Base-by-base conservation (phyloP, 2,888 invertebrate species). In the Ptycholaimellus sp. region DNA sequence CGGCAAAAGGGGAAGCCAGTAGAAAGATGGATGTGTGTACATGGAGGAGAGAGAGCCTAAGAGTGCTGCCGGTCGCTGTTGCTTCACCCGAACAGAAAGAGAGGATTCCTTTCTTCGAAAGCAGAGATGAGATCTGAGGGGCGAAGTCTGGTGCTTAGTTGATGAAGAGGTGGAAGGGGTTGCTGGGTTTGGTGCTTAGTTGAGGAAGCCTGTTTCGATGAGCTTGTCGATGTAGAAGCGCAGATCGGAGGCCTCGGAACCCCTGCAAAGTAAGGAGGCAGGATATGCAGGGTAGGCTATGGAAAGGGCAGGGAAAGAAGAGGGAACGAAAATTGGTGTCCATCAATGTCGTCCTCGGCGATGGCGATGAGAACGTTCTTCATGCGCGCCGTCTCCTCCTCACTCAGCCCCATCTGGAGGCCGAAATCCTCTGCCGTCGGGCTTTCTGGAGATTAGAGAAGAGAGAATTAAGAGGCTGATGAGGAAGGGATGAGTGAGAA, bases 401-500 rank as follows among this genome's bases (percentile, higher is more conserved):
- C 5, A 3, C 13, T 13, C 33, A 33, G 20, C 21, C 33, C 33
- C 11, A 33, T n/a, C 22, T 4, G 5, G 3, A n/a, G 4, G 6
- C 33, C 33, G 14, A 33, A 33, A 5, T 33, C 33, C 17, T 20
- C 33, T 3, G 33, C 33, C 14, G 33, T 21, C 14, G 33, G 21
- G 3, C 3, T 6, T 22, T 33, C 33, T 33, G 22, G 19, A 31
- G 4, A 6, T 17, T 5, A 9, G 25, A 25, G 25, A 9, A 7
- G 25, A 13, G 7, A 7, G 25, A 13, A 9, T 7, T 25, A 13
- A 25, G 25, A 9, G 7, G 25, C 7, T 25, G 7, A 25, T 25
- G 25, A 25, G 25, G n/a, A n/a, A n/a, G n/a, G n/a, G n/a, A n/a
- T 25, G 7, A 25, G 25, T 25, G 25, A 25, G 25, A 14, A 79